Evolutionary conservation across 2,888 invertebrate genomes (phyloP), one percentile per base, ranked within the genome.

Genomic region (Rhagium mordax): DNA sequence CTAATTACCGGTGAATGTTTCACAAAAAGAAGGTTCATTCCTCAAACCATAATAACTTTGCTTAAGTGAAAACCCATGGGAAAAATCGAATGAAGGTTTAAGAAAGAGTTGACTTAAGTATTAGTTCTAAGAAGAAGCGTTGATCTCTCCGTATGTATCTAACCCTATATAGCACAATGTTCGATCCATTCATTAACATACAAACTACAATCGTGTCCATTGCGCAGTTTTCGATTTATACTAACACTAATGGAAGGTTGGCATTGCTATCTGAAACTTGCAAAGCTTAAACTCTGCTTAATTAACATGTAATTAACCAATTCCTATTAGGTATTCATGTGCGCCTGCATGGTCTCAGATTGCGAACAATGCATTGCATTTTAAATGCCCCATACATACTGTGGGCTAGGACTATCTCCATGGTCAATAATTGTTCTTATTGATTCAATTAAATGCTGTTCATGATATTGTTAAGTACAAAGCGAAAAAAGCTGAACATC

Each of bases 221-320:
- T 78, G 75, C 51, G 21, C 27, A 62, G 62, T 51, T 33, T 75
- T 76, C 77, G 75, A 83, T 84, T 82, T 83, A 83, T 80, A 78
- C 79, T 75, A 80, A 80, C 81, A 77, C 78, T 80, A 79, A 81
- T 79, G 78, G 78, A 73, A 76, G 80, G 77, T 81, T 78, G 78
- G 76, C 72, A 71, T 77, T 75, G 79, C 80, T 81, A 81, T 81
- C 78, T 78, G 74, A 69, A 72, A 70, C 78, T 77, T 64, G 64
- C 71, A 64, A 59, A 75, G 79, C 75, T 75, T 76, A 78, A 76
- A 79, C 72, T 75, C 72, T 72, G 80, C 80, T 84, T 83, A 84
- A 84, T 84, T 84, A 84, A 82, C 83, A 84, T 83, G 83, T 84
- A 84, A 84, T 84, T 84, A 84, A 84, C 79, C 80, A 81, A 81